Conservation (phyloP, 1,140 invertebrate genomes). For the Ruditapes philippinarum region DNA sequence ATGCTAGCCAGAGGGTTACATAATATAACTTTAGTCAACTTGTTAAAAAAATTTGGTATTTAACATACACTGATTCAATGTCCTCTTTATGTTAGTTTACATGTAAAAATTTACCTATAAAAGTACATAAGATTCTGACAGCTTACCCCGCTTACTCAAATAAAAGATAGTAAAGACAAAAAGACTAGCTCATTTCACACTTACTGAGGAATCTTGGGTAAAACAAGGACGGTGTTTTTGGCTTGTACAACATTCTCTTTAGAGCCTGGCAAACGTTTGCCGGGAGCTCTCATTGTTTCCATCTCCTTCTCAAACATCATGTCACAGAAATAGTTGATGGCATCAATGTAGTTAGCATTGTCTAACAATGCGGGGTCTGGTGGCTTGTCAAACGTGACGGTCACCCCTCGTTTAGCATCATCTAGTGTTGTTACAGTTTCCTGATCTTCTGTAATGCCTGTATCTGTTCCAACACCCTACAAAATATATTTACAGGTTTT, state of each 20-base stretch:
- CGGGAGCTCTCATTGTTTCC: constrained; percentile 77
- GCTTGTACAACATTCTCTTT: constrained; percentile 75
- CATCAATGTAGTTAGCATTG: constrained; percentile 84
- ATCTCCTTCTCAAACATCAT: constrained; percentile 84
- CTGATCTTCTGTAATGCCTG: constrained; percentile 42
- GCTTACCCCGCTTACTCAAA: too few relatives aligned
- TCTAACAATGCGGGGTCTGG: constrained; percentile 80
- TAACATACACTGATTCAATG: too few relatives aligned
- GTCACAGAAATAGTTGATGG: constrained; percentile 86
- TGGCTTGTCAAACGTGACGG: constrained; percentile 82
- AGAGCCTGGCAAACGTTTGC: constrained; percentile 66
- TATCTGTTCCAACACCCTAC: constrained; percentile 56
- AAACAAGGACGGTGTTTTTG: constrained; percentile 85
- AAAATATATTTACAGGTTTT: too few relatives aligned
- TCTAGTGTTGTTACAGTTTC: constrained; percentile 69
- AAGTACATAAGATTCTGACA: too few relatives aligned
- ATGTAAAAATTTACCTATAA: too few relatives aligned
- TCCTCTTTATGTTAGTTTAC: too few relatives aligned
- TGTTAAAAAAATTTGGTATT: too few relatives aligned
- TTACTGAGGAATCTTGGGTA: constrained; percentile 84
- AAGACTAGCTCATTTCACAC: constrained; percentile 19
- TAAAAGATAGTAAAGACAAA: too few relatives aligned
- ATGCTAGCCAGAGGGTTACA: too few relatives aligned
- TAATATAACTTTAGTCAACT: too few relatives aligned
- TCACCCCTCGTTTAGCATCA: constrained; percentile 54